Base-by-base conservation (phyloP, 2,888 invertebrate species). In the Adelognathus sp. region DNA sequence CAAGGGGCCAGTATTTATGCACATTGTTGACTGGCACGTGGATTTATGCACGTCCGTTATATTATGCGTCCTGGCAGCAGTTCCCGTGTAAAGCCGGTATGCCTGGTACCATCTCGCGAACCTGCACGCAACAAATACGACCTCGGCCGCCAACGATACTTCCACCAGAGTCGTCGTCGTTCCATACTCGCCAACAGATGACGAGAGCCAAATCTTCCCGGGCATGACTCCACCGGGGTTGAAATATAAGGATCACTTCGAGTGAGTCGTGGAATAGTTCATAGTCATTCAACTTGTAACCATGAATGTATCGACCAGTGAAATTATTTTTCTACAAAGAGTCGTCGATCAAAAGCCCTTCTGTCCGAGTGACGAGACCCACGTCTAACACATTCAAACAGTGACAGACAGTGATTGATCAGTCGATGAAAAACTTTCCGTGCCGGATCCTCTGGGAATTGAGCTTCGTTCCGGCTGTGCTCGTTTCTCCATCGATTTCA, bases 21-120 rank as follows among this genome's bases (percentile, higher is more conserved):
- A 90, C 91, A 91, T 91, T 90, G 90, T 90, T 91, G 91, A 91
- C 90, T 91, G 91, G 88, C 91, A 90, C 86, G 82, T 89, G 87
- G 89, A 91, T 91, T 91, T 91, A 91, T 91, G 90, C 88, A 88
- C 90, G 90, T 91, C 90, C 90, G 90, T 90, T 90, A 88, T 90
- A 90, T 90, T 91, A 90, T 90, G 90, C 88, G 89, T 89, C 86
- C 86, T 89, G 89, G 88, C 88, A 87, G 88, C 85, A 88, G 88
- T 84, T 86, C 86, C 84, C 86, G 88, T 87, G 88, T 88, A 88
- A 87, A 85, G 84, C 86, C 86, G 86, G 87, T 80, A 87, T 89
- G 87, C 89, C 89, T 89, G 89, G 88, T 87, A 88, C 90, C 88
- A 87, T 87, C 85, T 85, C 88, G 77, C 73, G 77, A 77, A 82